Conservation (phyloP, 2,113 vertebrate species). For the Geococcyx californianus region DNA sequence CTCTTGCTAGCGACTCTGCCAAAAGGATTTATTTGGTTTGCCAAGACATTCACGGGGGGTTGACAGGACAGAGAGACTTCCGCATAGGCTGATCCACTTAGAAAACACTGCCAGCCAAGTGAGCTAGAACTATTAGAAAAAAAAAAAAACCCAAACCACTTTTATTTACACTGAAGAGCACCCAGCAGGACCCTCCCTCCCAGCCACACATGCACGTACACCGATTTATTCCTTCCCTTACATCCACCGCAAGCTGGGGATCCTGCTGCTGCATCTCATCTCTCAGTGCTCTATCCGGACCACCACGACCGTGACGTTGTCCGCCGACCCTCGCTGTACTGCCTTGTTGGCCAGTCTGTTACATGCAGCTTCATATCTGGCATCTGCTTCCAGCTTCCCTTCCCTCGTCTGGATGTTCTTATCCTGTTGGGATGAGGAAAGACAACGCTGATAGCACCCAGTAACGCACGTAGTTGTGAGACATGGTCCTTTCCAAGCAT, state of each 20-base stretch:
- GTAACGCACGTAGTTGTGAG: rapidly evolving
- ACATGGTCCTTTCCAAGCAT: rapidly evolving
- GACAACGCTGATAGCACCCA: rapidly evolving
- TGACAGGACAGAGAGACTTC: neutral
- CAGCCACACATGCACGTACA: neutral
- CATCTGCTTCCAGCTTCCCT: slow-evolving; percentile 73
- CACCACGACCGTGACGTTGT: slow-evolving; percentile 94
- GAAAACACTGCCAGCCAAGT: neutral
- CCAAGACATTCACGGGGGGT: neutral
- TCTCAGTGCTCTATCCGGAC: slow-evolving; percentile 83
- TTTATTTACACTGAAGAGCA: slow-evolving; percentile 79
- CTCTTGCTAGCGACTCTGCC: neutral
- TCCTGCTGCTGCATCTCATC: neutral
- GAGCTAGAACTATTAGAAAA: slow-evolving; percentile 27
- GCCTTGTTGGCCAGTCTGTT: slow-evolving; percentile 91
- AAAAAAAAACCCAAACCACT: neutral
- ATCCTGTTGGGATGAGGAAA: slow-evolving; percentile 70
- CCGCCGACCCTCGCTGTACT: slow-evolving; percentile 89
- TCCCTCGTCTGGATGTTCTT: slow-evolving; percentile 75
- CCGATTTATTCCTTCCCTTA: neutral
- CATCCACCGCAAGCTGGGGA: neutral
- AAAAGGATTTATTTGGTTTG: neutral
- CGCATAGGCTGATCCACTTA: neutral
- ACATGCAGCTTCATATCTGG: slow-evolving; percentile 83
- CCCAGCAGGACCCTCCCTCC: neutral